A percentile compares a stretch with the other conserved stretches of the same genome.
phyloP scores from a whole-genome alignment of 2,113 vertebrate species.

The Aythya baeri region DNA sequence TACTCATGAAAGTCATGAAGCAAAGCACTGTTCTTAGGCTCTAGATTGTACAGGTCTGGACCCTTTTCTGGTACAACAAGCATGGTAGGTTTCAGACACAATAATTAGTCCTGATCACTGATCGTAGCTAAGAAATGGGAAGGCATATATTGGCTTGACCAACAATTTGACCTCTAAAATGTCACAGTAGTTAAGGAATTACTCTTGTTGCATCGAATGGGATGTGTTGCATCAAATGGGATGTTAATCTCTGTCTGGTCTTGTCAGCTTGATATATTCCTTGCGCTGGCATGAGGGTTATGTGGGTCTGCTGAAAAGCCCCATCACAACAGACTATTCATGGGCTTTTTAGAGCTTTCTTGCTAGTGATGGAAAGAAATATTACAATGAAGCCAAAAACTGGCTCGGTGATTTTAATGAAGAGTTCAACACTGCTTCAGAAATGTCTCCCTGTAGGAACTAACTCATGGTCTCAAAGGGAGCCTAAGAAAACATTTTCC shows the following conservation, averaged over 20 bases:
- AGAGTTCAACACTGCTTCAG: neutral
- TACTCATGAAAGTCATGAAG: neutral
- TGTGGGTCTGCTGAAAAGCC: neutral
- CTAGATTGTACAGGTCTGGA: neutral
- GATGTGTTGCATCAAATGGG: neutral
- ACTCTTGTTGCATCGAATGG: neutral
- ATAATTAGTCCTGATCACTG: neutral
- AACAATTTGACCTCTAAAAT: conserved; percentile 10
- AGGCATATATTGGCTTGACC: neutral
- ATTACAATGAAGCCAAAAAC: neutral
- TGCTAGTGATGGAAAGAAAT: neutral
- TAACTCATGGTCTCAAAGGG: neutral
- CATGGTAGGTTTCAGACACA: neutral
- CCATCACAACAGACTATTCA: neutral
- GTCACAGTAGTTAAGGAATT: conserved; percentile 24
- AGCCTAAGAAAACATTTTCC: neutral
- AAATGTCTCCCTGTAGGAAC: neutral
- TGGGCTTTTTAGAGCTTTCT: neutral
- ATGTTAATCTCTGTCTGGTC: conserved; percentile 1
- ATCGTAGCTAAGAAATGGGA: neutral
- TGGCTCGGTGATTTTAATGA: neutral
- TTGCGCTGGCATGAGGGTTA: neutral
- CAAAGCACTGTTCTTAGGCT: neutral
- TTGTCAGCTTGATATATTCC: neutral
- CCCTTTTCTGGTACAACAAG: neutral